Evolutionary conservation across 2,113 vertebrate genomes (phyloP).

Genomic region (human (Homo sapiens)): GRCh38 chr21:34933001-34933500

Average conservation of each 20-base stretch:
- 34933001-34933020: accelerated
- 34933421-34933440: neutral
- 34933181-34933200: neutral
- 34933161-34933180: neutral
- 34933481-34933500: neutral
- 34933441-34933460: neutral
- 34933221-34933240: neutral
- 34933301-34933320: neutral
- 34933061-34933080: neutral
- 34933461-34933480: neutral
- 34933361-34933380: neutral
- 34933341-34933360: neutral
- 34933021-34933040: too few relatives aligned
- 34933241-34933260: neutral
- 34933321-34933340: neutral
- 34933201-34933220: neutral
- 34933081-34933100: neutral
- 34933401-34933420: neutral
- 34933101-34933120: neutral
- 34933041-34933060: neutral
- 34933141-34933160: neutral
- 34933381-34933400: neutral
- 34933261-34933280: neutral
- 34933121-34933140: neutral
- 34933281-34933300: neutral